Evolutionary conservation across 1,140 invertebrate genomes (phyloP), one percentile per base, ranked within the genome.

Genomic region (Tetragnatha versicolor): DNA sequence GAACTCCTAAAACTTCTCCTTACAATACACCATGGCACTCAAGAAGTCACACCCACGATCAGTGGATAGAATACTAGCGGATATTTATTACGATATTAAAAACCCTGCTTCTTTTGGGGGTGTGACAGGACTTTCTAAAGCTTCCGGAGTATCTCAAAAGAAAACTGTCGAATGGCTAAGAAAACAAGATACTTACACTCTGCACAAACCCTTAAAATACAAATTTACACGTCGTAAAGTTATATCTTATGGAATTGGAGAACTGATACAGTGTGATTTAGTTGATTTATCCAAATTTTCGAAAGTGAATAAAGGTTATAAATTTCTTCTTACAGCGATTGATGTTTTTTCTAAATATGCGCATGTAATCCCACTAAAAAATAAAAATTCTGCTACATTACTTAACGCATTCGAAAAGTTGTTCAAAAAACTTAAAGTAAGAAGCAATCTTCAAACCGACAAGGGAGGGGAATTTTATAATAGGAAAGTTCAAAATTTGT

Each of bases 321-420:
- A 66, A 47, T 66, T 45, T 35, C 22, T 66, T 27, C 31, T 66
- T 45, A 66, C 63, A 7, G 20, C 22, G 17, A 66, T 66, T 17
- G 63, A 66, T 47, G 22, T 66, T 14, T 66, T 66, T 66, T 66
- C 63, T 29, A 66, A 66, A 66, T 47, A n/a, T 47, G 22, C 14
- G 20, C 31, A 29, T 17, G 63, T 25, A 12, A 17, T 47, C 12
- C 63, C 63, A 0, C 29, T 66, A 3, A 45, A 66, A 66, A 29
- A 45, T 0, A 66, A 66, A 47, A 27, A 27, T 1, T 3, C 37
- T 3, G n/a, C 42, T 33, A 22, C 12, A 17, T 17, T 66, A 2
- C 0, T 29, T 3, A 7, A 27, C 25, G 39, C 63, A 5, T 45
- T 47, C 27, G 31, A 66, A 45, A 27, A 27, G 4, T 45, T 66